phyloP scores from a whole-genome alignment of 2,113 vertebrate species.

The Gyps fulvus region DNA sequence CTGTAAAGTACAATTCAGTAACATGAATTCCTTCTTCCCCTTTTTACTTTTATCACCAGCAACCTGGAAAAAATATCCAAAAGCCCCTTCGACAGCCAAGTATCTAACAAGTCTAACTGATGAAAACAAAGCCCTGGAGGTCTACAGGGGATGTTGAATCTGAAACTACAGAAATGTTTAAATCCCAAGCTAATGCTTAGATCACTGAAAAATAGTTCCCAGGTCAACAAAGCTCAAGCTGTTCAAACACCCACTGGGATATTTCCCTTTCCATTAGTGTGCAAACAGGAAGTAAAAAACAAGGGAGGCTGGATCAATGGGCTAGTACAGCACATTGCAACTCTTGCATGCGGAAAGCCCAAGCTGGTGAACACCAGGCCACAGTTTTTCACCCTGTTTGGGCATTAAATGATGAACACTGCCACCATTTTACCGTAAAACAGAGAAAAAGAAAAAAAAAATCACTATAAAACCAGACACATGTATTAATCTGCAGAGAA shows the following conservation, averaged over 20 bases:
- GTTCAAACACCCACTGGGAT: conserved; percentile 80
- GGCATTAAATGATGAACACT: conserved; percentile 53
- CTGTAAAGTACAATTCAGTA: neutral
- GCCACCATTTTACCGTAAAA: neutral
- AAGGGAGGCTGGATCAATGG: conserved; percentile 70
- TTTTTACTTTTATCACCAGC: neutral
- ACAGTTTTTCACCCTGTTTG: conserved; percentile 36
- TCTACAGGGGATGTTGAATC: neutral
- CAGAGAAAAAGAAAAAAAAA: neutral
- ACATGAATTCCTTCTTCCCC: neutral
- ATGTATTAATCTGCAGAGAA: neutral
- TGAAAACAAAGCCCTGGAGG: neutral
- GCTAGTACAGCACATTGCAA: conserved; percentile 71
- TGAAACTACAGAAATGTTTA: conserved; percentile 23
- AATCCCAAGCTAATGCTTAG: conserved; percentile 8
- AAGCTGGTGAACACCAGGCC: conserved; percentile 75
- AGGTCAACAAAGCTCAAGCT: conserved; percentile 73
- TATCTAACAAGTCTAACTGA: neutral
- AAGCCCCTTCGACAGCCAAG: neutral
- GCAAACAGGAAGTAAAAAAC: conserved; percentile 68
- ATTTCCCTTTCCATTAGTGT: conserved; percentile 75
- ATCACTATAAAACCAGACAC: neutral
- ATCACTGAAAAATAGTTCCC: neutral
- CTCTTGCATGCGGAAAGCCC: conserved; percentile 73
- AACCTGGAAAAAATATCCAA: neutral